A percentile compares a stretch with the other conserved stretches of the same genome.
phyloP scores from a whole-genome alignment of 2,113 vertebrate genomes.

The Steatornis caripensis region DNA sequence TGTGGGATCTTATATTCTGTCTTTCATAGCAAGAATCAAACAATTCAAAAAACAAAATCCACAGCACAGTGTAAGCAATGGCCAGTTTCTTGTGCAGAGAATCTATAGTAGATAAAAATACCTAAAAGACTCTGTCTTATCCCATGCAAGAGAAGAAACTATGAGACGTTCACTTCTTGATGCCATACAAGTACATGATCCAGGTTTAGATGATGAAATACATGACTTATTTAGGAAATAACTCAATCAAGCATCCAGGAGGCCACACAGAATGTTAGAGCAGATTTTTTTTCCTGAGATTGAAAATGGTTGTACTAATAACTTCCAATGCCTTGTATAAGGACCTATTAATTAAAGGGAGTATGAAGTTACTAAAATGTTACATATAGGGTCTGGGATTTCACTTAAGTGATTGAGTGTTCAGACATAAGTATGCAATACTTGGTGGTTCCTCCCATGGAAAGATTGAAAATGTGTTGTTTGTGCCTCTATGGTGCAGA shows the following conservation, averaged over 20 bases:
- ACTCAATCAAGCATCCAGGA: background rate
- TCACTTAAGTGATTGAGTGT: background rate
- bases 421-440: background rate
- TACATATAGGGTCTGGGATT: background rate
- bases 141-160: background rate
- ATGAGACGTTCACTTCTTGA: background rate
- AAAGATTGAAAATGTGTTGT: background rate
- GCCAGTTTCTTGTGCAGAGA: background rate
- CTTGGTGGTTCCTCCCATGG: background rate
- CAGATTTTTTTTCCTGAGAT: background rate
- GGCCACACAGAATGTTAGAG: background rate
- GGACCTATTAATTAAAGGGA: background rate
- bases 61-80: fast-evolving
- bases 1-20: background rate
- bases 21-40: background rate
- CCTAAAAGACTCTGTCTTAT: background rate
- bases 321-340: background rate
- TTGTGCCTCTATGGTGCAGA: background rate
- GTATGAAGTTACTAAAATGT: background rate
- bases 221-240: background rate
- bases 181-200: background rate
- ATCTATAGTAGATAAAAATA: background rate
- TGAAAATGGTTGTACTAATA: background rate
- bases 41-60: background rate
- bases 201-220: background rate